Conservation (phyloP, 2,888 invertebrate species). For the Ectemnius cavifrons region DNA sequence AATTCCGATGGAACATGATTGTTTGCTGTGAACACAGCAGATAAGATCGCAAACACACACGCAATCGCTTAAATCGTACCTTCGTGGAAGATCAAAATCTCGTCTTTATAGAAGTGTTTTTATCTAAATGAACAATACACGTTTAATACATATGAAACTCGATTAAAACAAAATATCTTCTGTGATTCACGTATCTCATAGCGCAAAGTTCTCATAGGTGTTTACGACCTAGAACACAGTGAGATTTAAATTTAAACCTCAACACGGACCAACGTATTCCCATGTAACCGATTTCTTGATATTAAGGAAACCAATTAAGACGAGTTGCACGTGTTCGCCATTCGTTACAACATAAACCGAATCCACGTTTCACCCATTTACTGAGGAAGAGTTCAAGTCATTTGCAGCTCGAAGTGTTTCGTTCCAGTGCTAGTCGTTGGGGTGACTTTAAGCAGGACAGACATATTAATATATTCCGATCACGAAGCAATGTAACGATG, state of each 20-base stretch:
- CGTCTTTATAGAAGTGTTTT: not conserved
- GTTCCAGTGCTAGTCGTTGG: not conserved
- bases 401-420: too few relatives aligned
- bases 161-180: not conserved
- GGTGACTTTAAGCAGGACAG: not conserved
- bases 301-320: not conserved
- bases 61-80: not conserved
- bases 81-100: not conserved
- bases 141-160: conserved; percentile 22
- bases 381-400: too few relatives aligned
- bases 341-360: too few relatives aligned
- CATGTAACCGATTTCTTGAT: not conserved
- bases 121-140: not conserved
- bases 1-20: conserved; percentile 24
- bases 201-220: too few relatives aligned
- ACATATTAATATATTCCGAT: conserved; percentile 46
- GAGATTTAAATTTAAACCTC: too few relatives aligned
- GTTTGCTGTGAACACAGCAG: conserved; percentile 17
- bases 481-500: conserved; percentile 52
- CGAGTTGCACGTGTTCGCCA: not conserved
- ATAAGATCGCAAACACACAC: conserved; percentile 13
- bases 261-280: too few relatives aligned
- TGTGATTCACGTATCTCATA: not conserved
- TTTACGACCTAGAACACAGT: too few relatives aligned
- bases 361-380: too few relatives aligned